Evolutionary conservation across 2,888 invertebrate genomes (phyloP).

Genomic region (Drosophila picticornis): DNA sequence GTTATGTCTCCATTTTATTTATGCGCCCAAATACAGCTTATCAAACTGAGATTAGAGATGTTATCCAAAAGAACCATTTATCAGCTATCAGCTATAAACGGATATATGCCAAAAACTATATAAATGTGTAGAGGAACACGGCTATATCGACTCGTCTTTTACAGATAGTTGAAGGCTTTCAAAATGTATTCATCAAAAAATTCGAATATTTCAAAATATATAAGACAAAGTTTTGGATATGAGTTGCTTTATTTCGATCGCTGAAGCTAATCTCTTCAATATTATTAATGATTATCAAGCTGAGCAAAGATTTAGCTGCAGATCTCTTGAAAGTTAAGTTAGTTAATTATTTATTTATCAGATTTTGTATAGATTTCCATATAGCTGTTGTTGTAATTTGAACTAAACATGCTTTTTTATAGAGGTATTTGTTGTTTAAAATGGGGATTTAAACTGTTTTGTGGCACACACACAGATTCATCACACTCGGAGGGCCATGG

Average conservation of each 20-base stretch:
- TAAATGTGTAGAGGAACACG: not conserved
- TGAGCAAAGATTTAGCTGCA: too few species aligned
- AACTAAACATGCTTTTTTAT: not conserved
- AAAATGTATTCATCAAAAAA: too few species aligned
- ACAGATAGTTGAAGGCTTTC: too few species aligned
- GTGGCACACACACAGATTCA: conserved; percentile 66
- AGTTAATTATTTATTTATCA: too few species aligned
- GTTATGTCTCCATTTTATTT: not conserved
- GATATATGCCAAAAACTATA: not conserved
- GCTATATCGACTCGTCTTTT: too few species aligned
- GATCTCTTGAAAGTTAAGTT: too few species aligned
- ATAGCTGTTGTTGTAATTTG: not conserved
- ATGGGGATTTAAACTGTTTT: not conserved
- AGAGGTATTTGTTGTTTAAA: not conserved
- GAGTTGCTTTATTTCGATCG: not conserved
- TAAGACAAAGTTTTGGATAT: not conserved
- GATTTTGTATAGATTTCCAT: not conserved
- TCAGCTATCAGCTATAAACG: not conserved
- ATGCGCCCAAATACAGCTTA: not conserved
- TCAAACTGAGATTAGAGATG: not conserved
- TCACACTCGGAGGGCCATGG: conserved; percentile 81
- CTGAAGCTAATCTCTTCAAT: too few species aligned
- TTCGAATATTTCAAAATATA: too few species aligned
- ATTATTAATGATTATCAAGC: too few species aligned
- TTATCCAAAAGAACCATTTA: too few species aligned